Base-by-base conservation (phyloP, 2,113 vertebrate species). In the Vidua macroura region DNA sequence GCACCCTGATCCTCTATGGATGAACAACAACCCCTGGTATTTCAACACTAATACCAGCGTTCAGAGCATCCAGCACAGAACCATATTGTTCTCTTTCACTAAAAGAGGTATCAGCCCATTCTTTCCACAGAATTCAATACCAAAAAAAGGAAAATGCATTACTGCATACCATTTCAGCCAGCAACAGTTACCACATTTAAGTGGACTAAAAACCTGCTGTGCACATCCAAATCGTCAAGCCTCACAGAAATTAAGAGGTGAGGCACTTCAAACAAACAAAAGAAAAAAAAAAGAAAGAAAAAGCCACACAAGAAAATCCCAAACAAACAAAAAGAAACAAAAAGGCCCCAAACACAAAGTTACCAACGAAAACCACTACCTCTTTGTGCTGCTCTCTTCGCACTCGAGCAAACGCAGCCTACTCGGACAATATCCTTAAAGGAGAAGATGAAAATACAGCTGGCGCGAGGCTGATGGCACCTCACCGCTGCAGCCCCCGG, bases 371-470 rank as follows among this genome's bases (percentile, higher is more conserved):
- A 48, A 78, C 39, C 84, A 49, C 73, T 82, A 62, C 69, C 53
- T 82, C 90, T 84, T 96, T 94, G 92, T 96, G 87, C 59, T 31
- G 85, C 88, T 46, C 66, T 27, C 56, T n/a, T 30, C 16, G 31
- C 81, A 10, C 74, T 22, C 30, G 58, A 87, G 85, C 74, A 6
- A 75, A 43, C 3, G 33, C 70, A 59, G 67, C 48, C 85, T 17
- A 3, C 51, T 43, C 69, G 51, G 88, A 41, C 88, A 67, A 67
- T 13, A 21, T 33, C 77, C 84, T 74, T 37, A 7, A 22, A 27
- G 31, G 13, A 46, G 33, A 15, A 49, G 15, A 39, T 5, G 43
- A 33, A 64, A 58, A 43, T 7, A 11, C 28, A 27, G 84, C 81
- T 27, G 64, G 55, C 73, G 22, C 49, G 19, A 48, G n/a, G 83